Base-by-base conservation (phyloP, 53 echinoderm and acorn worm genomes). In the Zoroaster sp. region DNA sequence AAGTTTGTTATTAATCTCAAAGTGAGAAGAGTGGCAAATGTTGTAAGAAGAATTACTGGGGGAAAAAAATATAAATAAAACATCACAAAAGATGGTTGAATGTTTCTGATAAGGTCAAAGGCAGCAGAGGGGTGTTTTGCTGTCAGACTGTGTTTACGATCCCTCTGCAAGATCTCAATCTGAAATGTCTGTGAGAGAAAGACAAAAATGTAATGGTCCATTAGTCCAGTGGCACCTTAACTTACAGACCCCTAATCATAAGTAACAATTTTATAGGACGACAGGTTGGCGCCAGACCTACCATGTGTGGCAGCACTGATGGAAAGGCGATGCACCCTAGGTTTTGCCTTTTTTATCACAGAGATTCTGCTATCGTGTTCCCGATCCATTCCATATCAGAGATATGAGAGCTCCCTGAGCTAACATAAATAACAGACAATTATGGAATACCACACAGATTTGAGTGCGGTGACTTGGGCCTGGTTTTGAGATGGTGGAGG, bases 381-480 rank as follows among this genome's bases (percentile, higher is more conserved):
- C 7, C 15, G 25, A 3, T 13, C 28, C 74, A 23, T 43, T 63
- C 35, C 40, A n/a, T n/a, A 2, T 65, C 66, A 30, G 81, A 66
- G 53, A 47, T 77, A 44, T 28, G 9, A 81, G 81, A 67, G 81
- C 81, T 81, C 81, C 81, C 81, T 66, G 40, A 81, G 81, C 81
- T 81, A 81, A 81, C 81, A 42, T 81, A 81, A 81, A 81, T 81
- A 81, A 81, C 81, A 81, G 81, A 81, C 81, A 81, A 81, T 81
- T 81, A 81, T 30, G 15, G 67, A 42, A 81, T 81, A 81, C 81
- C 81, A 81, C 81, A 81, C 81, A 81, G 81, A 65, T 81, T 81
- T 67, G 74, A 30, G 45, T 41, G 74, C 28, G 40, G 74, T 25
- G 42, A 42, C 42, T 46, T n/a, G 74, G 45, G 41, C 42, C 55